Evolutionary conservation across 2,113 vertebrate genomes (phyloP).

Genomic region (Odontesthes bonariensis): DNA sequence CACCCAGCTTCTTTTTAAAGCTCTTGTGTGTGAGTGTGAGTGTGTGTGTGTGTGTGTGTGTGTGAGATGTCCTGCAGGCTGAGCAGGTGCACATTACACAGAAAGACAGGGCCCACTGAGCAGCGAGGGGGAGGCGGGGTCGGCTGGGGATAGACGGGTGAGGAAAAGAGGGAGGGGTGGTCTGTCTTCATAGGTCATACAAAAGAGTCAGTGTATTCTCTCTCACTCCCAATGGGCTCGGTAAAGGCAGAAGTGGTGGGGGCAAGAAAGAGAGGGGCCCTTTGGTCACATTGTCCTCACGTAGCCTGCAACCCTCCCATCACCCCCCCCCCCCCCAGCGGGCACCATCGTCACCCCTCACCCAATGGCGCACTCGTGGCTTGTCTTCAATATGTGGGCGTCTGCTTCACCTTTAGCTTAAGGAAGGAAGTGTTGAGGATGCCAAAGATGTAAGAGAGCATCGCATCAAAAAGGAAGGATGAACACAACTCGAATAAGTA

Average conservation of each 20-base stretch:
- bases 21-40: not conserved
- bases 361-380: conserved; percentile 32
- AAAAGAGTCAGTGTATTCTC: conserved; percentile 79
- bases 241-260: conserved; percentile 47
- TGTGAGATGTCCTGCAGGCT: conserved; percentile 43
- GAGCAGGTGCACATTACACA: conserved; percentile 76
- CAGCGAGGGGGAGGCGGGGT: conserved; percentile 30
- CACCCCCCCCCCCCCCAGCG: conserved; percentile 11
- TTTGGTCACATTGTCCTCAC: conserved; percentile 64
- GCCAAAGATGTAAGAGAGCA: not conserved
- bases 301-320: conserved; percentile 25
- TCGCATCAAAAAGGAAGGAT: not conserved
- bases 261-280: conserved; percentile 51
- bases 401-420: conserved; percentile 7
- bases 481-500: not conserved
- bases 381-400: conserved; percentile 14
- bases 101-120: conserved; percentile 66
- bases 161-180: conserved; percentile 30
- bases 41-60: conserved; percentile 23
- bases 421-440: not conserved
- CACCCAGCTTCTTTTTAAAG: conserved; percentile 39
- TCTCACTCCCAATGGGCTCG: conserved; percentile 30
- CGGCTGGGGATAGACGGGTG: not conserved
- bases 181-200: conserved; percentile 70
- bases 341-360: conserved; percentile 45